Conservation (phyloP, 1,140 invertebrate species). For the Drosophila pruinosa region DNA sequence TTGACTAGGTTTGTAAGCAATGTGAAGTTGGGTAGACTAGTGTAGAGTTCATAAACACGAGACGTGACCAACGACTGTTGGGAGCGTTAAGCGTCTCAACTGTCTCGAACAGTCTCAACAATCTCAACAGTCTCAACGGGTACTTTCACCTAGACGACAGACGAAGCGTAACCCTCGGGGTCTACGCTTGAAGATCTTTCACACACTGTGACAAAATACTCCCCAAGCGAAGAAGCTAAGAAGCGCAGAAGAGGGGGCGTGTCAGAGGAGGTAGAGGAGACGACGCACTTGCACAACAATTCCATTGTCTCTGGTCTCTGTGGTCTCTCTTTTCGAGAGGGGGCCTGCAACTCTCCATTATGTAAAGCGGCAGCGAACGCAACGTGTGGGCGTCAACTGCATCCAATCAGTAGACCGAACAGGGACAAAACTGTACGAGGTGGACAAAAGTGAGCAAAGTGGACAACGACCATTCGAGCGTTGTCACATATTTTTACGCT, state of each 20-base stretch:
- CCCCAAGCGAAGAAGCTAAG: background rate
- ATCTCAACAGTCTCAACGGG: background rate
- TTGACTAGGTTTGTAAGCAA: background rate
- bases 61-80: background rate
- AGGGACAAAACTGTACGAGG: constrained; percentile 3
- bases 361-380: constrained; percentile 67
- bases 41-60: background rate
- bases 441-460: constrained; percentile 3
- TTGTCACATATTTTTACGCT: constrained; percentile 78
- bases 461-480: constrained; percentile 46
- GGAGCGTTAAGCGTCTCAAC: background rate
- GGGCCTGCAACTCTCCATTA: constrained; percentile 60
- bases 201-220: constrained; percentile 38
- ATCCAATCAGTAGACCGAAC: constrained; percentile 61
- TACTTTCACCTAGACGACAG: constrained; percentile 63
- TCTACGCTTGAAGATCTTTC: constrained; percentile 57
- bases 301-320: constrained; percentile 44
- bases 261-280: background rate
- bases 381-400: constrained; percentile 73
- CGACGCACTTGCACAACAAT: constrained; percentile 62
- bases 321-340: constrained; percentile 12
- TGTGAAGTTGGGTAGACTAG: background rate
- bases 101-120: background rate
- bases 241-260: background rate
- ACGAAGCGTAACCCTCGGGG: constrained; percentile 48